Evolutionary conservation across 64 coral and sea anemone species (phyloP).

Genomic region (Porites australiensis): DNA sequence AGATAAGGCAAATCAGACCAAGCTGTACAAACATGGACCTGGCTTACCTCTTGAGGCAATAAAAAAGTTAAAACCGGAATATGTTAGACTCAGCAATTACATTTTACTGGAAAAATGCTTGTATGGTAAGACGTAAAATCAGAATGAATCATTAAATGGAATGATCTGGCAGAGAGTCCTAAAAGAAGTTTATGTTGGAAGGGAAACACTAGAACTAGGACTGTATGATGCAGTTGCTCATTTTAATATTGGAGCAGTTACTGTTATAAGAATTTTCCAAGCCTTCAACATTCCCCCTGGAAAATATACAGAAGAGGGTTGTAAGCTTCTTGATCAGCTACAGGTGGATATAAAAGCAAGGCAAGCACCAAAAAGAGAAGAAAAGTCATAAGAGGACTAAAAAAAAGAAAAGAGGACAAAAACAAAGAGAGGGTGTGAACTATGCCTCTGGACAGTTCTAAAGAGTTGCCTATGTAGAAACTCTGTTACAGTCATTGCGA

Average conservation of each 20-base stretch:
- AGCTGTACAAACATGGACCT: background rate
- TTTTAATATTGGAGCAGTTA: constrained; percentile 37
- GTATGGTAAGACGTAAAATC: constrained; percentile 16
- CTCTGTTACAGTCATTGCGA: too few species aligned
- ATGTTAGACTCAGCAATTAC: background rate
- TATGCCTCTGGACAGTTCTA: background rate
- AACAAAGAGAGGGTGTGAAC: background rate
- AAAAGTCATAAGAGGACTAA: constrained; percentile 5
- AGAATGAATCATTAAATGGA: background rate
- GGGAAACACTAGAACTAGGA: constrained; percentile 9
- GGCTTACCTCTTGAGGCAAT: background rate
- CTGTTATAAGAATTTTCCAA: background rate
- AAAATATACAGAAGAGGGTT: background rate
- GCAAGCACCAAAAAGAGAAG: background rate
- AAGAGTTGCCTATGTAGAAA: background rate
- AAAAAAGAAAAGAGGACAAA: constrained; percentile 13
- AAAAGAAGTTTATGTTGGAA: constrained; percentile 16
- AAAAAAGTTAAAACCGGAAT: background rate
- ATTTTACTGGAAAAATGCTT: background rate
- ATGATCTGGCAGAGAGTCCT: constrained; percentile 23
- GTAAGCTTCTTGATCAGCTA: background rate
- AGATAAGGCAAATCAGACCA: background rate
- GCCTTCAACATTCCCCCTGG: background rate
- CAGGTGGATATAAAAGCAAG: background rate
- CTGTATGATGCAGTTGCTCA: constrained; percentile 35